phyloP scores from a whole-genome alignment of 2,888 invertebrate genomes.

The Lepidonotus clava region DNA sequence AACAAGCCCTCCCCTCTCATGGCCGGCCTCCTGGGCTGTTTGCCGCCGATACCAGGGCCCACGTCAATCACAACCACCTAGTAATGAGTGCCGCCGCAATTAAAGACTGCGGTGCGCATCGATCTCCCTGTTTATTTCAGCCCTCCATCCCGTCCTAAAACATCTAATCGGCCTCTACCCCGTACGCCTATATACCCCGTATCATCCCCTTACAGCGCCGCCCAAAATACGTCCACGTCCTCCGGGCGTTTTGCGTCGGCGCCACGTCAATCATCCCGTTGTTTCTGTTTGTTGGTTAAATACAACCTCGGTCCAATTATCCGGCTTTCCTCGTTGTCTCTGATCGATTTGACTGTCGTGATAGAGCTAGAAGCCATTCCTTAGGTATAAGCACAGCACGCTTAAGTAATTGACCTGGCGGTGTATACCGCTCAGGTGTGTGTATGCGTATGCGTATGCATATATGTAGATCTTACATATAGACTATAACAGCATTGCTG shows the following conservation, averaged over 20 bases:
- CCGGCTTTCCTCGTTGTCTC: too few relatives aligned
- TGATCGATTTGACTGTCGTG: too few relatives aligned
- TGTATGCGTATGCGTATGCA: too few relatives aligned
- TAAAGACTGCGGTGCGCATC: not conserved
- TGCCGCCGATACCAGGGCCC: not conserved
- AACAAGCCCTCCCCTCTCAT: slow-evolving; percentile 9
- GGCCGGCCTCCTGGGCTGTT: not conserved
- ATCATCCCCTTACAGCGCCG: too few relatives aligned
- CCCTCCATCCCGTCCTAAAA: slow-evolving; percentile 13
- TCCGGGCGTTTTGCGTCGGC: not conserved
- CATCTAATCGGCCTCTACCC: slow-evolving; percentile 23
- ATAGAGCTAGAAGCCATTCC: too few relatives aligned
- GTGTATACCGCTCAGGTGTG: too few relatives aligned
- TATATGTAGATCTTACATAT: too few relatives aligned
- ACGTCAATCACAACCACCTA: slow-evolving; percentile 20
- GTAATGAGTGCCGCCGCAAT: slow-evolving; percentile 28
- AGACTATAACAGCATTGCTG: too few relatives aligned
- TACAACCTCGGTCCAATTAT: not conserved
- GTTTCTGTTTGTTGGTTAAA: slow-evolving; percentile 16
- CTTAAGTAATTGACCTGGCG: too few relatives aligned
- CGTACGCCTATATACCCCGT: not conserved
- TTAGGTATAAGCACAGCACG: too few relatives aligned
- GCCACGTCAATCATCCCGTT: not conserved
- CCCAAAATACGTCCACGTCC: too few relatives aligned
- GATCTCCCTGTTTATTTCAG: slow-evolving; percentile 35